Conservation (phyloP, 2,888 invertebrate genomes). For the Caenorhabditis panamensis region DNA sequence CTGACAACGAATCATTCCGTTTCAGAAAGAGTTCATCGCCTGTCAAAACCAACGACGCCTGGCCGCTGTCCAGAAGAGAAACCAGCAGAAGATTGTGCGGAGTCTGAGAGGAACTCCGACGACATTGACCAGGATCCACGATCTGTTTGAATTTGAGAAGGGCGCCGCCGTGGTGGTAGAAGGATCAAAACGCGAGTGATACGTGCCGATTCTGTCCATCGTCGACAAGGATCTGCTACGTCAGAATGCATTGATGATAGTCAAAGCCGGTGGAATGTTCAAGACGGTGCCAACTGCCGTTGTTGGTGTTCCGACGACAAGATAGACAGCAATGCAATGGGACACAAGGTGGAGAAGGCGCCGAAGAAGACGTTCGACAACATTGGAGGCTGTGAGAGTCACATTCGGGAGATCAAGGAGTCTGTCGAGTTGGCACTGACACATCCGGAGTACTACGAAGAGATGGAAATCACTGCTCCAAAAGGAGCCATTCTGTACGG, state of each 20-base stretch:
- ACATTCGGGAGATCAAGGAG: conserved; percentile 98
- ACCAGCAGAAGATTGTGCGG: conserved; percentile 86
- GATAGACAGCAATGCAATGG: conserved; percentile 99
- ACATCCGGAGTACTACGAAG: conserved; percentile 99
- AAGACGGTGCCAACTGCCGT: conserved; percentile 85
- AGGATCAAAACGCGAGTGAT: conserved; percentile 96
- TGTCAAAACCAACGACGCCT: conserved; percentile 94
- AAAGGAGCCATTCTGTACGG: conserved; percentile 99
- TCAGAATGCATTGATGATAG: conserved; percentile 99
- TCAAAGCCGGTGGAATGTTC: conserved; percentile 83
- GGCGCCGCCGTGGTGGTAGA: conserved; percentile 89
- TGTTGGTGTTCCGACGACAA: conserved; percentile 98
- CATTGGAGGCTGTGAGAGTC: conserved; percentile 85
- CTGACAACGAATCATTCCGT: background rate
- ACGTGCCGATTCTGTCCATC: conserved; percentile 98
- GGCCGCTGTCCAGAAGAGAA: conserved; percentile 94
- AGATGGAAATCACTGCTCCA: conserved; percentile 99
- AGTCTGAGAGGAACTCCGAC: conserved; percentile 94
- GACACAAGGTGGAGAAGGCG: conserved; percentile 99
- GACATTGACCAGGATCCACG: conserved; percentile 95
- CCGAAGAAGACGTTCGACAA: conserved; percentile 97
- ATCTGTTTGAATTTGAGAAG: conserved; percentile 99
- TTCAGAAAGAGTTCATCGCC: conserved; percentile 91
- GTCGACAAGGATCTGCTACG: conserved; percentile 99
- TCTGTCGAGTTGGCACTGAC: conserved; percentile 98